Conservation (phyloP, 1,140 invertebrate species). For the Thaumetopoea pityocampa region DNA sequence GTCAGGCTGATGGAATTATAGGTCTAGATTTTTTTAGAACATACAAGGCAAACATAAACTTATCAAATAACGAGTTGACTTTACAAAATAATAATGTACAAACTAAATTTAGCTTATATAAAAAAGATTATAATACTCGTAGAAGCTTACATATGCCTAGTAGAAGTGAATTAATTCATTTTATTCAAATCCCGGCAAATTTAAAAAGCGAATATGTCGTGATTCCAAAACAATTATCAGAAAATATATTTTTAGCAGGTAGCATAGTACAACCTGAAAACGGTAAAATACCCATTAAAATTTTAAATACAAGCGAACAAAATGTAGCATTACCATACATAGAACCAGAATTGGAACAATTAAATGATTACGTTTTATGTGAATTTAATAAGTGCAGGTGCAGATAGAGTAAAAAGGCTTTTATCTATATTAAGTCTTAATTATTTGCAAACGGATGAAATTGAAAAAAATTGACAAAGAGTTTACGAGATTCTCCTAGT, state of each 20-base stretch:
- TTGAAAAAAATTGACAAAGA: too few species aligned
- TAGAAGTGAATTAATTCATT: constrained; percentile 11
- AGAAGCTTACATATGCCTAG: too few species aligned
- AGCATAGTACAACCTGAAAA: constrained; percentile 5
- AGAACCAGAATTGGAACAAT: neutral
- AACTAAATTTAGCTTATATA: neutral
- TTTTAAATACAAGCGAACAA: constrained; percentile 18
- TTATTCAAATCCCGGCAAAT: constrained; percentile 5
- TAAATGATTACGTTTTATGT: constrained; percentile 14
- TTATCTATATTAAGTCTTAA: too few species aligned
- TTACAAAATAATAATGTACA: constrained; percentile 5
- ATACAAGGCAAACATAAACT: constrained; percentile 14
- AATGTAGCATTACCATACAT: constrained; percentile 1
- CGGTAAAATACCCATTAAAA: constrained; percentile 9
- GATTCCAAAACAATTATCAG: constrained; percentile 7
- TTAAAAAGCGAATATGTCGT: constrained; percentile 3
- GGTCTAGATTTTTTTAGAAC: constrained; percentile 18
- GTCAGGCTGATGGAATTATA: constrained; percentile 12
- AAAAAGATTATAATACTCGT: constrained; percentile 4
- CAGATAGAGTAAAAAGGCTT: constrained; percentile 3
- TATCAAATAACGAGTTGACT: neutral
- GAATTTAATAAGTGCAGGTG: constrained; percentile 1
- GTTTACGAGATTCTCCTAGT: too few species aligned
- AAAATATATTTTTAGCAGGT: constrained; percentile 14
- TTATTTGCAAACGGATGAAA: too few species aligned